These are phyloP conservation scores for Iphiclides podalirius DNA, from an alignment of 2,888 invertebrate genomes.

Conservation along the genomic window DNA sequence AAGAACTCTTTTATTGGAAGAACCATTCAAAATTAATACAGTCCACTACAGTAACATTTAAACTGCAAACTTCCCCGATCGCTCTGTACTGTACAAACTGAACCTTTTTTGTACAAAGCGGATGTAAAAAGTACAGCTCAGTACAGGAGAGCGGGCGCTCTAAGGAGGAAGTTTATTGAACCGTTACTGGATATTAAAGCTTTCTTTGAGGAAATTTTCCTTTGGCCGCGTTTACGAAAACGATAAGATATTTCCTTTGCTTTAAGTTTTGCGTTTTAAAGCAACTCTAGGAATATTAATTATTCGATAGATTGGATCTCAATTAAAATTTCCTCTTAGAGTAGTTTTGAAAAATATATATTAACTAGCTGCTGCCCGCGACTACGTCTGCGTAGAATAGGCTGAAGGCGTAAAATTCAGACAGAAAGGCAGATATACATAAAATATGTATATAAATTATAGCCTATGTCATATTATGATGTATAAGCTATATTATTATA, in stretches of 20 bases:
- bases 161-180: constrained; percentile 14
- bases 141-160: constrained; percentile 3
- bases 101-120: constrained; percentile 2
- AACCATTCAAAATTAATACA: too few relatives aligned
- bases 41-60: too few relatives aligned
- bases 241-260: constrained; percentile 10
- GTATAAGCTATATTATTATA: too few relatives aligned
- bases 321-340: background rate
- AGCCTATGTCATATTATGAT: too few relatives aligned
- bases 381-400: too few relatives aligned
- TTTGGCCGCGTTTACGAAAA: constrained; percentile 5
- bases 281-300: constrained; percentile 18
- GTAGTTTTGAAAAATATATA: background rate
- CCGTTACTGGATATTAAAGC: constrained; percentile 18
- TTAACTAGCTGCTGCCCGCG: too few relatives aligned
- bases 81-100: constrained; percentile 13
- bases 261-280: constrained; percentile 4
- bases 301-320: constrained; percentile 2
- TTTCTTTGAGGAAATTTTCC: constrained; percentile 19
- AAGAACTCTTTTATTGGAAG: too few relatives aligned
- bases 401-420: too few relatives aligned
- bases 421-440: too few relatives aligned
- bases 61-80: background rate
- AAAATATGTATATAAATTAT: too few relatives aligned
- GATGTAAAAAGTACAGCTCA: constrained; percentile 8